These are phyloP conservation scores for Natator depressus DNA, from an alignment of 2,113 vertebrate genomes.

Conservation along the genomic window DNA sequence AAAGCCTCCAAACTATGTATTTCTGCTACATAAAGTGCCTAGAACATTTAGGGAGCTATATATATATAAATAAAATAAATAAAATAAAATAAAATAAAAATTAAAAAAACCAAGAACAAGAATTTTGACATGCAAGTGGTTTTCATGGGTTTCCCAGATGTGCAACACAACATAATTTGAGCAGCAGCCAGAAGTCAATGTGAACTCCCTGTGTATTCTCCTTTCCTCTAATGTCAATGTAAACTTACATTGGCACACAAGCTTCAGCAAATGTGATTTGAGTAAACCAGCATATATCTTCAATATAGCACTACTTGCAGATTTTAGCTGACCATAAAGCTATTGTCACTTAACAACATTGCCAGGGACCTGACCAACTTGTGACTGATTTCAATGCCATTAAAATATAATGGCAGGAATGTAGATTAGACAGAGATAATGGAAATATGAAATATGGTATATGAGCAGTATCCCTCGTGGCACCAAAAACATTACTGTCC, in stretches of 20 bases:
- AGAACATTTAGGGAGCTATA: not conserved
- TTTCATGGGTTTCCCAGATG: not conserved
- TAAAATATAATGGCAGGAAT: not conserved
- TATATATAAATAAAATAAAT: no score
- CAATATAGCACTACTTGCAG: not conserved
- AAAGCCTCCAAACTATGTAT: not conserved
- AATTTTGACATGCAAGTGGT: not conserved
- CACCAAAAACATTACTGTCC: not conserved
- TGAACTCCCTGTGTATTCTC: not conserved
- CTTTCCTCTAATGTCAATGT: not conserved
- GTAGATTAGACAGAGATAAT: slow-evolving; percentile 15
- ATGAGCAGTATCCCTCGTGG: not conserved
- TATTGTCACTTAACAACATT: not conserved
- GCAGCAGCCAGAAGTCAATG: not conserved
- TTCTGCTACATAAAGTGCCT: not conserved
- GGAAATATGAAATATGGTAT: not conserved
- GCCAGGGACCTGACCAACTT: not conserved
- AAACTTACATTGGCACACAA: not conserved
- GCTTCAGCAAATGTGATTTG: not conserved
- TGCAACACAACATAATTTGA: not conserved
- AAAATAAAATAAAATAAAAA: no score
- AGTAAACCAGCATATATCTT: fast-evolving
- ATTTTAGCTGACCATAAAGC: not conserved
- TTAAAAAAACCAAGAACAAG: not conserved
- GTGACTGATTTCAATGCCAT: not conserved